phyloP scores from a whole-genome alignment of 2,888 invertebrate species.

The Thysanoteuthis rhombus region DNA sequence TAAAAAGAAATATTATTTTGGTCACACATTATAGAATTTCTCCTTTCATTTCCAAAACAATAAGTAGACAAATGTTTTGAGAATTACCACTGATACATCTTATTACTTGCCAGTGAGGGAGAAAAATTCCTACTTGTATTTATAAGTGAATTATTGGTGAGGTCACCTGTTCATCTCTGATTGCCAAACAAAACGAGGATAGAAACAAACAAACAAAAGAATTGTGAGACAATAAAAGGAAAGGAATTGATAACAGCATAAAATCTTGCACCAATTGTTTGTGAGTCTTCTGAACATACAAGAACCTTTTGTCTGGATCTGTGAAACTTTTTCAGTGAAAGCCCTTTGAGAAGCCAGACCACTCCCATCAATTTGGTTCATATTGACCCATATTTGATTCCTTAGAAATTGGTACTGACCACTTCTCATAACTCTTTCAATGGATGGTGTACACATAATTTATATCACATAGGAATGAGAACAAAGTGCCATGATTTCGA shows the following conservation, averaged over 20 bases:
- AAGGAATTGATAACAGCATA: neutral
- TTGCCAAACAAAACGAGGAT: neutral
- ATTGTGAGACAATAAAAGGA: neutral
- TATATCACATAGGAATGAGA: no score
- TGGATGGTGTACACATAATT: neutral
- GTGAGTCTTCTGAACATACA: neutral
- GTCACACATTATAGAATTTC: no score
- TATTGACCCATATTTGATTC: neutral
- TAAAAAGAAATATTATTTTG: no score
- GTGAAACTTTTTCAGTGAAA: neutral
- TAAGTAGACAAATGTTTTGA: no score
- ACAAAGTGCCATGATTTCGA: no score
- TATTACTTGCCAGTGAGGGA: neutral
- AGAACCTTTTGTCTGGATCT: neutral
- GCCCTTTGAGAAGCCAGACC: neutral
- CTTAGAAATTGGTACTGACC: neutral
- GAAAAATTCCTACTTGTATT: neutral
- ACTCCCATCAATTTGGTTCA: neutral
- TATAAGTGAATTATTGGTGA: neutral
- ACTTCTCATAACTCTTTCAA: neutral
- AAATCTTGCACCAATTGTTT: neutral
- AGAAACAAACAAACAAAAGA: neutral
- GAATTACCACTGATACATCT: neutral
- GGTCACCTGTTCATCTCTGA: neutral
- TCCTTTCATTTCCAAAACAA: no score